Evolutionary conservation across 1,140 invertebrate genomes (phyloP).

Genomic region (Papilio glaucus): DNA sequence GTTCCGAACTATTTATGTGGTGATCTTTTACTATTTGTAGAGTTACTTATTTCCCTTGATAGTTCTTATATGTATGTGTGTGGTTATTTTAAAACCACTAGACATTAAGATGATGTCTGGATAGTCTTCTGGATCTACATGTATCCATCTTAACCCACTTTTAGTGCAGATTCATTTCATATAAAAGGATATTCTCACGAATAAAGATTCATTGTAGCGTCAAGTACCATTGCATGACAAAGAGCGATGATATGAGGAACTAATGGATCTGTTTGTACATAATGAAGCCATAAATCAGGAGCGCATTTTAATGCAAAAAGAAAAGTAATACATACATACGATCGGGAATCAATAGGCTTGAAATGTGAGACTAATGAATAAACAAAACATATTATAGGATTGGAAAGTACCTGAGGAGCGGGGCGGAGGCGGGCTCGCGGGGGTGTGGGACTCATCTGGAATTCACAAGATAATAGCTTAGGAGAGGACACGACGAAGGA

Average conservation of each 20-base stretch:
- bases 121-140: no score
- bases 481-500: conserved; percentile 58
- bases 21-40: neutral
- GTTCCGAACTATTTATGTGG: neutral
- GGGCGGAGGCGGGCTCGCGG: conserved; percentile 81
- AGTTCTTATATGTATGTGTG: neutral
- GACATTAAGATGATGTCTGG: neutral
- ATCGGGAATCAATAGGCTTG: conserved; percentile 38
- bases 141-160: no score
- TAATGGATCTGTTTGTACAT: neutral
- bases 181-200: no score
- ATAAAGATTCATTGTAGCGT: no score
- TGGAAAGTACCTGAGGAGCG: conserved; percentile 81
- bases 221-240: no score
- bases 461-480: conserved; percentile 82
- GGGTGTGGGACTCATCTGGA: conserved; percentile 83
- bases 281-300: conserved; percentile 1
- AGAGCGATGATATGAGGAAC: neutral
- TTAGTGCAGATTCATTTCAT: no score
- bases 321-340: neutral
- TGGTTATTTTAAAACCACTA: neutral
- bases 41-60: neutral
- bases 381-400: conserved; percentile 58
- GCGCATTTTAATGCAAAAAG: neutral
- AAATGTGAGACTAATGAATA: conserved; percentile 52